Evolutionary conservation across 2,113 vertebrate species (phyloP).

Genomic region (Solenodon paradoxus): DNA sequence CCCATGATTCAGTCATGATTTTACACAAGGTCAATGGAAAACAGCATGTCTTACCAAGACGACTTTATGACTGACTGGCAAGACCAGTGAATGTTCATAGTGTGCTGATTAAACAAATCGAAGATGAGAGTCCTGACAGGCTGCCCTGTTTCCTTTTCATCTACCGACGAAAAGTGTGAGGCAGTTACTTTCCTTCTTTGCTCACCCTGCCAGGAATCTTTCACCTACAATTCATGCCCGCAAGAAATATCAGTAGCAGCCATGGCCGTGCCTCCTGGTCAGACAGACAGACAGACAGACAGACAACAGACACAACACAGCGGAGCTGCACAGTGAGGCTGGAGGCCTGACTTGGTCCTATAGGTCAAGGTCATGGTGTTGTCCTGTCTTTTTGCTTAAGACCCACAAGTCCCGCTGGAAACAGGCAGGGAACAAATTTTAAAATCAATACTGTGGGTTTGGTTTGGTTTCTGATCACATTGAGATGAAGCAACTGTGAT

Average conservation of each 20-base stretch:
- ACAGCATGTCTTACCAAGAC: background rate
- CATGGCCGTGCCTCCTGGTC: background rate
- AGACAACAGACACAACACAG: too few species aligned
- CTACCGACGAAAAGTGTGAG: background rate
- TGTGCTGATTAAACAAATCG: background rate
- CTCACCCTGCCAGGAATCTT: background rate
- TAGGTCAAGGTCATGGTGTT: background rate
- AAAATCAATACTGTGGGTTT: background rate
- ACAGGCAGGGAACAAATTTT: background rate
- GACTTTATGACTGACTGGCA: background rate
- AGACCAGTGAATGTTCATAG: background rate
- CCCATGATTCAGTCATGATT: too few species aligned
- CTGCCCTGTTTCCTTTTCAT: background rate
- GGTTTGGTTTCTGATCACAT: background rate
- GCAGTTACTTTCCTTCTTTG: background rate
- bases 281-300: too few species aligned
- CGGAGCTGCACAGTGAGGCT: too few species aligned
- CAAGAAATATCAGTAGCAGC: background rate
- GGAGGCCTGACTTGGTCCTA: background rate
- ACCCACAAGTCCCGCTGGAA: background rate
- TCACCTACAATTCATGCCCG: background rate
- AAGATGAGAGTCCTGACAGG: background rate
- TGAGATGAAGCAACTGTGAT: background rate
- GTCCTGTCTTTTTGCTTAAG: background rate
- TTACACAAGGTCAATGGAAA: background rate